Evolutionary conservation across 2,113 vertebrate genomes (phyloP), one percentile per base, ranked within the genome.

Genomic region (Triplophysa rosa): DNA sequence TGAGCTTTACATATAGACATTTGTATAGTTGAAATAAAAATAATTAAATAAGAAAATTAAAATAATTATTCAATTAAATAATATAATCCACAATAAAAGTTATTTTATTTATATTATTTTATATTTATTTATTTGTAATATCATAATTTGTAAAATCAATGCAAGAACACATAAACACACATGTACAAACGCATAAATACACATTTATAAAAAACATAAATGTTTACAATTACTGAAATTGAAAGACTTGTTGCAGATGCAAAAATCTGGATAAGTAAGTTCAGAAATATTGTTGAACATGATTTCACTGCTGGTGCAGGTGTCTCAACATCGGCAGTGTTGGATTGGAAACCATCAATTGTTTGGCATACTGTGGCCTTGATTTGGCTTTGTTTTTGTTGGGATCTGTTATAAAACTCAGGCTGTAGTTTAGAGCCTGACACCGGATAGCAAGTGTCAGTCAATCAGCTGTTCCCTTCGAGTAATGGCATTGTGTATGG

Each of bases 401-500:
- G 29, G 12, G 19, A 23, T 16, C 49, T 24, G 14, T n/a, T 19
- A n/a, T 21, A 49, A 8, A 49, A 17, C 1, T 19, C 3, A 68
- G 24, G 17, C 67, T 70, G 10, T 58, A 33, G 17, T 72, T 40
- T 72, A 21, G 29, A 40, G 68, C 19, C 19, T 58, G 33, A 54
- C 29, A 10, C 8, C 23, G 12, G 29, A 7, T n/a, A 72, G 69
- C 6, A 72, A 40, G 11, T 16, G 29, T 40, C 47, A 70, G 47
- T 70, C 67, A 54, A 29, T 69, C 47, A 70, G 68, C 26, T 37
- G 49, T 68, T 45, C 11, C 67, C 45, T 49, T 70, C 17, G 54
- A 58, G 54, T 58, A 21, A 58, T 58, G 54, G 19, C 21, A 9
- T 58, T 58, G 17, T 58, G 54, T 6, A 21, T 58, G 54, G 54